Percentiles rank a stretch among this genome's conserved stretches.
Conservation (phyloP, 2,797 vertebrate species). For the Sphenopsis melanotis region DNA sequence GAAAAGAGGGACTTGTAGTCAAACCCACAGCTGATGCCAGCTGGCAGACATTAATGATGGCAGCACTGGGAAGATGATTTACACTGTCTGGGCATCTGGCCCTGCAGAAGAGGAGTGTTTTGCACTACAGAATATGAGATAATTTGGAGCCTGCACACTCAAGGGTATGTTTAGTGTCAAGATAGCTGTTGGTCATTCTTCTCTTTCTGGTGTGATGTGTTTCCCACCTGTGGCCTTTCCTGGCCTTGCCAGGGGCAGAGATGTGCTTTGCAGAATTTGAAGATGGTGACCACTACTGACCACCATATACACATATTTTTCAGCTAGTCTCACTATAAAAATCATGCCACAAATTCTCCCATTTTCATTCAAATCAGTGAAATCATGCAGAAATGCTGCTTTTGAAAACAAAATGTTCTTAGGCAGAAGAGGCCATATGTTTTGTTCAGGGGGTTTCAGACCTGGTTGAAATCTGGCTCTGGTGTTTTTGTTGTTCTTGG, state of each 20-base stretch:
- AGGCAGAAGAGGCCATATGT: neutral
- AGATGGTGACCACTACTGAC: neutral
- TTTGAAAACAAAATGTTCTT: neutral
- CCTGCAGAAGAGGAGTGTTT: neutral
- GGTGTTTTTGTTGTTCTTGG: neutral
- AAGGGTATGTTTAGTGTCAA: neutral
- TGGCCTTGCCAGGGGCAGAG: neutral
- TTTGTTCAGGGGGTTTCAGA: neutral
- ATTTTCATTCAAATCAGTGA: neutral
- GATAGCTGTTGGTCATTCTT: neutral
- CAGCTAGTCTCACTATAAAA: neutral
- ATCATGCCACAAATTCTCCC: neutral
- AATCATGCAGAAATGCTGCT: neutral
- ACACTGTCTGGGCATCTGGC: neutral
- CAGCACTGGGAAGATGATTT: neutral
- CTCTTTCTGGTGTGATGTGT: rapidly evolving
- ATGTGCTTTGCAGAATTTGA: neutral
- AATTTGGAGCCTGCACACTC: rapidly evolving
- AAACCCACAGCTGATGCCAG: neutral
- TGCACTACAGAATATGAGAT: neutral
- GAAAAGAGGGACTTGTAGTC: neutral
- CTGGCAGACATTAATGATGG: neutral
- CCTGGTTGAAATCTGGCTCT: neutral
- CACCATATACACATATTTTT: neutral
- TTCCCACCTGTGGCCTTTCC: neutral